Evolutionary conservation across 2,888 invertebrate genomes (phyloP).

Genomic region (Eupithecia centaureata): DNA sequence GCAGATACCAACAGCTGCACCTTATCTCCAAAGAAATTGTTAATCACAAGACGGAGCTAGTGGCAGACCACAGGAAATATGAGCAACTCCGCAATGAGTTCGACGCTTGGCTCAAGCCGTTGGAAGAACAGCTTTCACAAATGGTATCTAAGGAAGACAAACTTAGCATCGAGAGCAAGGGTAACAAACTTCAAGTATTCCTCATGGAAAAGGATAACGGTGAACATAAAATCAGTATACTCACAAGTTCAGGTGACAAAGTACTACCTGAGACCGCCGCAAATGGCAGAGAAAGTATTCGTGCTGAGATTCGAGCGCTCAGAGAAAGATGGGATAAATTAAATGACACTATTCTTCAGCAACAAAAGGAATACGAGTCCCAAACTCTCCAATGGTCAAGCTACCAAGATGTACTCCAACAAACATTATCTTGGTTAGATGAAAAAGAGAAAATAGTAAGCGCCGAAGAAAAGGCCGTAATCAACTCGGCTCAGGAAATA

Average conservation of each 20-base stretch:
- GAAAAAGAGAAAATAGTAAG: constrained; percentile 91
- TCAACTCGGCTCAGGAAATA: constrained; percentile 93
- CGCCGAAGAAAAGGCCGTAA: constrained; percentile 87
- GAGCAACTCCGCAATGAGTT: constrained; percentile 90
- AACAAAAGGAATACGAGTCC: constrained; percentile 93
- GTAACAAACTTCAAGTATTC: constrained; percentile 88
- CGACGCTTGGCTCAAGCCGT: constrained; percentile 89
- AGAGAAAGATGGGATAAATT: constrained; percentile 95
- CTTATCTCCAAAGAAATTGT: constrained; percentile 93
- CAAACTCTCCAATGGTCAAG: constrained; percentile 92
- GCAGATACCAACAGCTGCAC: constrained; percentile 92
- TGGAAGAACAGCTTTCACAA: constrained; percentile 87
- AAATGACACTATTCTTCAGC: constrained; percentile 91
- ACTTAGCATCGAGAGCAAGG: constrained; percentile 86
- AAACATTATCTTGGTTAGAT: constrained; percentile 93
- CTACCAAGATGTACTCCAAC: constrained; percentile 93
- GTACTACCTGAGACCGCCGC: constrained; percentile 97
- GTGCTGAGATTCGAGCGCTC: constrained; percentile 91
- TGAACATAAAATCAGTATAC: constrained; percentile 88
- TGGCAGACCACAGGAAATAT: constrained; percentile 92
- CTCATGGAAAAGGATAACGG: constrained; percentile 93
- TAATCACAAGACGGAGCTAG: constrained; percentile 92
- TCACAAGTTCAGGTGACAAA: constrained; percentile 92
- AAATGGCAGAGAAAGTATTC: constrained; percentile 93
- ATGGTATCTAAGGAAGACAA: constrained; percentile 87